Evolutionary conservation across 2,113 vertebrate genomes (phyloP), one percentile per base, ranked within the genome.

Genomic region (Pionites leucogaster): DNA sequence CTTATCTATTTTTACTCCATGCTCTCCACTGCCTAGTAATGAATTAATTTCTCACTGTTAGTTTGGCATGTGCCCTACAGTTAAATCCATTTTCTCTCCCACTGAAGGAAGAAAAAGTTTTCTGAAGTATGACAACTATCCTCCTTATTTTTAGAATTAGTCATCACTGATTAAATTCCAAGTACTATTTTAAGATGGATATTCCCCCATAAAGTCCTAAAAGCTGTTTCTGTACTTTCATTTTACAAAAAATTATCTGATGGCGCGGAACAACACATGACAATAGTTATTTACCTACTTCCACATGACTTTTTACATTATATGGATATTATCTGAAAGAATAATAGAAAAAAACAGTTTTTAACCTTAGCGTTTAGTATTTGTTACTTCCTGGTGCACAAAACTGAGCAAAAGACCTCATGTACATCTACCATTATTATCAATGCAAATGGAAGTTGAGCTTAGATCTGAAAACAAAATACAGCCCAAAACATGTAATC

Each of bases 1-100:
- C 97, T 98, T 98, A 98, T 81, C 97, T 98, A 98, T 98, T 99
- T 98, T 98, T 98, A 98, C 96, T 98, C 96, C 96, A 98, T 84
- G 76, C 64, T 98, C 96, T 98, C 97, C 89, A 98, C 96, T 98
- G 95, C 97, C 96, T 97, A 93, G 96, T 97, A 98, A 98, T 98
- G 98, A 98, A 98, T 98, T 98, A 98, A 98, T 98, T 97, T 98
- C 96, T 97, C 93, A 97, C 91, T 97, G 94, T 97, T 97, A 97
- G 94, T 93, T 97, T 92, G 90, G 90, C 95, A 95, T 96, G 86
- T 95, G 96, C 81, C 92, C 86, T 97, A 93, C 53, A 96, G 89
- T 85, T 96, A 96, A 84, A 97, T 95, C 96, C 44, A 97, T 92
- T 95, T 97, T 96, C 92, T 96, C 63, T 94, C 87, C 44, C 85